These are phyloP conservation scores for Etheostoma perlongum DNA, from an alignment of 2,797 vertebrate species.

Conservation along the genomic window DNA sequence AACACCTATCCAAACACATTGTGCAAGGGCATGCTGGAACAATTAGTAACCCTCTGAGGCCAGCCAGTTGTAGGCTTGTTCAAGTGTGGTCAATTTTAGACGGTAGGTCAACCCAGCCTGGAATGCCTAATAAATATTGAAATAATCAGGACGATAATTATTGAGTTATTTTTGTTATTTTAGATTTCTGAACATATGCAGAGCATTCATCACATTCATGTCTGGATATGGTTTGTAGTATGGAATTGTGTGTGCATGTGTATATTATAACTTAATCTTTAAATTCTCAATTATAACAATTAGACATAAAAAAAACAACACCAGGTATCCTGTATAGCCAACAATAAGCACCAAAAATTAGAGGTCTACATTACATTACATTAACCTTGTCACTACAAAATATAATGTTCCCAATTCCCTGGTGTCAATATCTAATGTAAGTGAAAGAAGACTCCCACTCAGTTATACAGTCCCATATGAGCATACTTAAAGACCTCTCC, in stretches of 20 bases:
- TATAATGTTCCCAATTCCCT: conserved; percentile 67
- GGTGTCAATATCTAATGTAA: conserved; percentile 73
- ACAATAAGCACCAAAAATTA: conserved; percentile 54
- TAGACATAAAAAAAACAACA: conserved; percentile 34
- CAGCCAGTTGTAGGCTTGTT: conserved; percentile 75
- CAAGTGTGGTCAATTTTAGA: conserved; percentile 68
- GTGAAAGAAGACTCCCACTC: conserved; percentile 69
- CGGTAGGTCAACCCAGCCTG: conserved; percentile 56
- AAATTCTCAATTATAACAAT: conserved; percentile 36
- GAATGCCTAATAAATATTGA: conserved; percentile 72
- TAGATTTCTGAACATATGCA: conserved; percentile 43
- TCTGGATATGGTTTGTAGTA: conserved; percentile 46
- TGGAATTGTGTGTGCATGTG: conserved; percentile 11
- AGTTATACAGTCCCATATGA: conserved; percentile 68
- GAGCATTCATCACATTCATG: conserved; percentile 44
- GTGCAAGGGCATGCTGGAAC: conserved; percentile 80
- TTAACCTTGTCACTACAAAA: conserved; percentile 73
- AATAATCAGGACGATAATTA: conserved; percentile 75
- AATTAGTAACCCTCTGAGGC: conserved; percentile 84
- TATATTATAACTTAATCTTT: conserved; percentile 38
- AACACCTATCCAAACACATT: conserved; percentile 90
- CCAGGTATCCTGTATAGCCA: conserved; percentile 19
- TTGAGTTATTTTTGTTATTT: conserved; percentile 61
- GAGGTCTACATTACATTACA: conserved; percentile 58
- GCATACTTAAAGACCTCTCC: conserved; percentile 79